Percentiles rank a stretch among this genome's conserved stretches.
These are phyloP conservation scores for Stichopus horrens DNA, from an alignment of 53 echinoderm and acorn worm genomes.

Conservation along the genomic window DNA sequence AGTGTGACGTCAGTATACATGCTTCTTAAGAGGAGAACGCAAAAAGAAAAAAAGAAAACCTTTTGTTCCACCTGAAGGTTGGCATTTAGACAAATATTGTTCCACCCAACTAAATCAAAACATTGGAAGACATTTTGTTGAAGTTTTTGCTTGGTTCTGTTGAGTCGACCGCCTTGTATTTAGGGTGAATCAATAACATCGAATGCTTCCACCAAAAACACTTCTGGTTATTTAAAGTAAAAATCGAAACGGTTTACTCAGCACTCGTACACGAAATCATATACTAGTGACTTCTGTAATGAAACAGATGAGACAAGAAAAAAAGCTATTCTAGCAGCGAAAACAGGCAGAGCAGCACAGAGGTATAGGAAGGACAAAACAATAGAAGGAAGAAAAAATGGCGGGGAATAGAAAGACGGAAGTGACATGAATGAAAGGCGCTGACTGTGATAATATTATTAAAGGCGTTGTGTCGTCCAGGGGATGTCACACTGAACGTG, in stretches of 20 bases:
- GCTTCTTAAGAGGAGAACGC: neutral
- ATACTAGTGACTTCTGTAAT: neutral
- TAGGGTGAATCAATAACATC: slow-evolving; percentile 42
- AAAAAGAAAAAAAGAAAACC: slow-evolving; percentile 1
- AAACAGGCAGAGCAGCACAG: neutral
- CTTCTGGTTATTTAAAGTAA: slow-evolving; percentile 44
- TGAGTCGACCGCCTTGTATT: slow-evolving; percentile 42
- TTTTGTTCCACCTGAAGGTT: slow-evolving; percentile 34
- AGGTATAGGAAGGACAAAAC: neutral
- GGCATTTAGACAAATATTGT: slow-evolving; percentile 44
- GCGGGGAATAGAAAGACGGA: neutral
- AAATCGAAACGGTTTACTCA: slow-evolving; percentile 43
- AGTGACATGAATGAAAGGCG: neutral
- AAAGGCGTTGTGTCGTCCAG: neutral
- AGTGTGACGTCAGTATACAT: slow-evolving; percentile 15
- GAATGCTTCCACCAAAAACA: slow-evolving; percentile 29
- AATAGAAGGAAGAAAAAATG: neutral
- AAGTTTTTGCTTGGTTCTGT: neutral
- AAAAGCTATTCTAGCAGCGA: too few relatives aligned
- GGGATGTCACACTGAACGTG: neutral
- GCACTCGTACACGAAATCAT: neutral
- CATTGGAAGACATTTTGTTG: slow-evolving; percentile 7
- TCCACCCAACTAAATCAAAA: slow-evolving; percentile 44
- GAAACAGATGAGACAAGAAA: neutral
- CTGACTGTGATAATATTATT: neutral